phyloP scores from a whole-genome alignment of 1,140 invertebrate genomes.

The Leptopilina clavipes region DNA sequence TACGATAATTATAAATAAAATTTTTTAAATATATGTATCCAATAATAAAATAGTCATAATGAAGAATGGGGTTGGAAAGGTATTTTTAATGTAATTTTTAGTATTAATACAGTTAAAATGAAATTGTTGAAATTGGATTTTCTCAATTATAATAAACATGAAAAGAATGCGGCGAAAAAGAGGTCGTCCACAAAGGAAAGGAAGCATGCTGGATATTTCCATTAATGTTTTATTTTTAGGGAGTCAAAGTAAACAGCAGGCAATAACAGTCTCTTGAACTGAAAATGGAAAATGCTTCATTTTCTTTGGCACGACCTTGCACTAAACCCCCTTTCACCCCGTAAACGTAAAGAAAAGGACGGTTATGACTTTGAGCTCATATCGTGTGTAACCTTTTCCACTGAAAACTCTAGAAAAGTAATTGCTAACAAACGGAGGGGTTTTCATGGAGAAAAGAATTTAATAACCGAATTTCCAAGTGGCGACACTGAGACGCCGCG shows the following conservation, averaged over 20 bases:
- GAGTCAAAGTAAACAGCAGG: conserved; percentile 24
- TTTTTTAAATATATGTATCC: no score
- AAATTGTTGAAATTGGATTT: conserved; percentile 9
- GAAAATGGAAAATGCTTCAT: conserved; percentile 23
- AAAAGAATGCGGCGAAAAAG: not conserved
- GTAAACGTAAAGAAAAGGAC: conserved; percentile 12
- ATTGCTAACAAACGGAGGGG: conserved; percentile 12
- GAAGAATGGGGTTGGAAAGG: no score
- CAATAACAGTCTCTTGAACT: conserved; percentile 21
- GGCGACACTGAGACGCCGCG: conserved; percentile 4
- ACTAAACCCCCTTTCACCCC: no score
- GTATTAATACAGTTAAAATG: not conserved
- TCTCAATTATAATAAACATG: conserved; percentile 6
- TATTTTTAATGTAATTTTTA: no score
- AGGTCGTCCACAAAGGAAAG: not conserved
- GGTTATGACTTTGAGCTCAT: conserved; percentile 5
- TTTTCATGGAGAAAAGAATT: conserved; percentile 24
- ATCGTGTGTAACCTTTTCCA: conserved; percentile 7
- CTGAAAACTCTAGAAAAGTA: not conserved
- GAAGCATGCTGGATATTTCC: not conserved
- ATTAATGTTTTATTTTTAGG: conserved; percentile 15
- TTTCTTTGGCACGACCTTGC: conserved; percentile 32
- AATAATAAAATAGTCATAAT: no score
- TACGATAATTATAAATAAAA: no score
- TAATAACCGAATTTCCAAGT: conserved; percentile 25